A percentile compares a stretch with the other conserved stretches of the same genome.
Evolutionary conservation across 37 sponge, comb jelly and placozoan species (phyloP).

Genomic region (Aplysina aerophoba): DNA sequence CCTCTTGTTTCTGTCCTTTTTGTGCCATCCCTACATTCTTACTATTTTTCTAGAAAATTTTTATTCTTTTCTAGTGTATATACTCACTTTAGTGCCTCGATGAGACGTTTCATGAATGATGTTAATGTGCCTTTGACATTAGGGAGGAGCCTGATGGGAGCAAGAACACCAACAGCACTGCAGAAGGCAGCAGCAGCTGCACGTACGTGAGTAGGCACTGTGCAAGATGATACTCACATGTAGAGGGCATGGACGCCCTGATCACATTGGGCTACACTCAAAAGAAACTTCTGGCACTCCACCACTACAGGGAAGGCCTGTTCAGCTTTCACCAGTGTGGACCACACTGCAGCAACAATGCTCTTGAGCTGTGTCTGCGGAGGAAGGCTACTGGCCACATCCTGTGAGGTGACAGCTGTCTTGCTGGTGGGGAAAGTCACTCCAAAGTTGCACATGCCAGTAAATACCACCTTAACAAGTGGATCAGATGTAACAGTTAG

Average conservation of each 20-base stretch:
- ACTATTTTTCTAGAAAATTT: too few species aligned
- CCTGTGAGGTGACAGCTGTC: not conserved
- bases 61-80: too few species aligned
- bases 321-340: not conserved
- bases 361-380: not conserved
- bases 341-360: not conserved
- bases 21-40: too few species aligned
- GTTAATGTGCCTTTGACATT: too few species aligned
- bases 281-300: not conserved
- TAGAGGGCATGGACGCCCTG: slow-evolving; percentile 3
- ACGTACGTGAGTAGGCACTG: not conserved
- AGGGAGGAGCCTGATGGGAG: not conserved
- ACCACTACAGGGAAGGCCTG: not conserved
- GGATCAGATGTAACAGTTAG: not conserved
- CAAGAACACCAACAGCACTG: not conserved
- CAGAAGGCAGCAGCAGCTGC: not conserved
- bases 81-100: too few species aligned
- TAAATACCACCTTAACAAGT: not conserved
- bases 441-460: not conserved
- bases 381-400: slow-evolving; percentile 6
- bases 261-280: not conserved
- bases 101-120: too few species aligned
- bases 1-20: too few species aligned
- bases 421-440: not conserved
- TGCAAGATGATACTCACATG: not conserved